Percentiles rank a stretch among this genome's conserved stretches.
Evolutionary conservation across 30 jellyfish, hydroid and myxozoan species (phyloP).

Genomic region (Chironex yamaguchii): DNA sequence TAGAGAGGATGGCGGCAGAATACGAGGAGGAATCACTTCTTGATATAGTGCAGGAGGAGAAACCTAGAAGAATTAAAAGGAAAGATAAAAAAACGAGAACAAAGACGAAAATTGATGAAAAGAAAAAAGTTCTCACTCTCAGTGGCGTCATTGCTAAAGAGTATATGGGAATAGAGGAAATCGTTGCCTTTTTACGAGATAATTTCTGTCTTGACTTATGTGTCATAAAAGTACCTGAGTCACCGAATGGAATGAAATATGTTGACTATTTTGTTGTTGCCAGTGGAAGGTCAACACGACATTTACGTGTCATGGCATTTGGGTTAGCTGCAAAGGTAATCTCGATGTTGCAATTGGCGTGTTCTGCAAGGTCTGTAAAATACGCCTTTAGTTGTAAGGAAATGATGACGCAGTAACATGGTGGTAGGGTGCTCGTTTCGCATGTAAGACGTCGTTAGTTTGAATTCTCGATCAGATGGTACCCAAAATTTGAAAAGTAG

Average conservation of each 20-base stretch:
- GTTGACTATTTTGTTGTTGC: constrained; percentile 78
- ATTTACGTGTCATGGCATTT: constrained; percentile 73
- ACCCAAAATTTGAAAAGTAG: neutral
- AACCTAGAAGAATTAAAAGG: too few species aligned
- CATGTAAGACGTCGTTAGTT: neutral
- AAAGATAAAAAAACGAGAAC: too few species aligned
- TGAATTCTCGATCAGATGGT: neutral
- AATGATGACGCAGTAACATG: too few species aligned
- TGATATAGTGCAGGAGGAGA: too few species aligned
- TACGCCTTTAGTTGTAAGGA: too few species aligned
- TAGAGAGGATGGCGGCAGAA: too few species aligned
- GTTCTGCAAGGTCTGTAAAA: too few species aligned
- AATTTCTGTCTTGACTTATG: constrained; percentile 68
- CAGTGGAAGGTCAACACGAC: constrained; percentile 82
- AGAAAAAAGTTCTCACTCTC: too few species aligned
- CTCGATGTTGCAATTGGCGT: too few species aligned
- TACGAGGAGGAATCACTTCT: too few species aligned
- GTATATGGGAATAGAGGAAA: constrained; percentile 51
- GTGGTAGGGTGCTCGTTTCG: neutral
- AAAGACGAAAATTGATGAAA: too few species aligned
- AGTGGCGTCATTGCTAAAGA: too few species aligned
- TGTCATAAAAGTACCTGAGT: constrained; percentile 62
- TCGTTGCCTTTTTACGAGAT: constrained; percentile 53
- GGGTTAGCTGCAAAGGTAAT: constrained; percentile 65
- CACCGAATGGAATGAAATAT: constrained; percentile 24